Evolutionary conservation across 1,140 invertebrate genomes (phyloP).

Genomic region (Rhopalosiphum padi): DNA sequence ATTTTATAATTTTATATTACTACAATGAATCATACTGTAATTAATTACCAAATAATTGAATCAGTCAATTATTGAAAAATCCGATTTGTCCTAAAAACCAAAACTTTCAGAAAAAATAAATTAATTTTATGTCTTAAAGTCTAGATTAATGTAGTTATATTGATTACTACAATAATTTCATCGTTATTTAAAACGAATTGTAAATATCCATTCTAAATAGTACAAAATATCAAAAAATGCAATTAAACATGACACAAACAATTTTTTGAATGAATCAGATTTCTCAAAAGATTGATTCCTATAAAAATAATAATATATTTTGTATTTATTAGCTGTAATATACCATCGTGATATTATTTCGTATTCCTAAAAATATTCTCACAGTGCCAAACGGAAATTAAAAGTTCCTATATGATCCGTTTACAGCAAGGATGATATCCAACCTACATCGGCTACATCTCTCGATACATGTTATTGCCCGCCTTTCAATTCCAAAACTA

Average conservation of each 20-base stretch:
- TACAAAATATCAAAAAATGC: not conserved
- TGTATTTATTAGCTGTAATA: not conserved
- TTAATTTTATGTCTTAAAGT: too few species aligned
- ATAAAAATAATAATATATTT: not conserved
- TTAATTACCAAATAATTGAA: too few species aligned
- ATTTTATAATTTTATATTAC: too few species aligned
- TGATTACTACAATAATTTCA: not conserved
- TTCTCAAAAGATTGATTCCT: not conserved
- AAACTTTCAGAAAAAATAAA: too few species aligned
- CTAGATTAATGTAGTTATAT: too few species aligned
- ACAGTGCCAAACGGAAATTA: too few species aligned
- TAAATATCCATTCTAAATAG: not conserved
- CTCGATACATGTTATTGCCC: not conserved
- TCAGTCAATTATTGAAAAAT: too few species aligned
- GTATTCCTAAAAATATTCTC: not conserved
- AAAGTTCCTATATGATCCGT: not conserved
- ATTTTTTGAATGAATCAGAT: not conserved
- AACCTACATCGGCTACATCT: not conserved
- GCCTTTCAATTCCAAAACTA: not conserved
- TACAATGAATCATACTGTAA: too few species aligned
- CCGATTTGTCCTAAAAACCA: too few species aligned
- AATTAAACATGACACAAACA: not conserved
- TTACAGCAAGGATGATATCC: fast-evolving
- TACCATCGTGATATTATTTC: not conserved
- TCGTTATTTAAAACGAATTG: not conserved